Evolutionary conservation across 2,888 invertebrate species (phyloP).

Genomic region (Periphyllus acericola): DNA sequence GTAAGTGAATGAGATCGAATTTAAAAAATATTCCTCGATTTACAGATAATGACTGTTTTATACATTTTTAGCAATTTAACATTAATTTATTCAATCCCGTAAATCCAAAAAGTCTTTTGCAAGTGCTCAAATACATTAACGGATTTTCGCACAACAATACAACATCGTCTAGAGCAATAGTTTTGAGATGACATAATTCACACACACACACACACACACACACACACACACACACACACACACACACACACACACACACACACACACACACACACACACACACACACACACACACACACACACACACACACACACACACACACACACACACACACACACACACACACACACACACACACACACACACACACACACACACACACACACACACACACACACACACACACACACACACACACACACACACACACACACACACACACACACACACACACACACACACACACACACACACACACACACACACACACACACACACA

Average conservation of each 20-base stretch:
- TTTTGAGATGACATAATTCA: conserved; percentile 19
- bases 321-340: neutral
- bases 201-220: neutral
- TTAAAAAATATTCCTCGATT: too few relatives aligned
- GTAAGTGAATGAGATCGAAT: too few relatives aligned
- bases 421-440: neutral
- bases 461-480: neutral
- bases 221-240: neutral
- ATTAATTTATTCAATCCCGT: neutral
- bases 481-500: neutral
- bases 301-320: neutral
- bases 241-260: neutral
- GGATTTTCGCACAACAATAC: neutral
- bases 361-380: neutral
- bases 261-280: neutral
- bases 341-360: neutral
- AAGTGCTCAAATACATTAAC: neutral
- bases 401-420: neutral
- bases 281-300: neutral
- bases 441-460: neutral
- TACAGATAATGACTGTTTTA: neutral
- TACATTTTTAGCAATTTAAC: neutral
- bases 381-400: neutral
- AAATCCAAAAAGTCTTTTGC: neutral
- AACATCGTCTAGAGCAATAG: neutral